Base-by-base conservation (phyloP, 2,888 invertebrate species). In the Macropis europaea region DNA sequence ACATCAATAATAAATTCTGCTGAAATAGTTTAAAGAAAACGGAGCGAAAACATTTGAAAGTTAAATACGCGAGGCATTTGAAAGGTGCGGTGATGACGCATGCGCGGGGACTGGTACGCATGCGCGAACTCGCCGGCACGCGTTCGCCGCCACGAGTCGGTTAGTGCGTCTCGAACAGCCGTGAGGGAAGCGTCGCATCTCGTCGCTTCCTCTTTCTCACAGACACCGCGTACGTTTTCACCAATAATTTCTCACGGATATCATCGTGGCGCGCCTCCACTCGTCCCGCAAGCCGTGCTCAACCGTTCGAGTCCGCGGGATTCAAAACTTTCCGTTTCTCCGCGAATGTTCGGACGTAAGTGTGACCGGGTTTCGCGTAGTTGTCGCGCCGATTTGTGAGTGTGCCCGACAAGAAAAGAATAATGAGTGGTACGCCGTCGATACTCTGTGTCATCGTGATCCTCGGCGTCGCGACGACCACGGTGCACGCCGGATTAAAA, bases 401-500 rank as follows among this genome's bases (percentile, higher is more conserved):
- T 73, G 81, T 69, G 42, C 34, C 47, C 38, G 26, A 57, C 48
- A 34, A 42, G 40, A 53, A n/a, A n/a, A 57, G 38, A 62, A 66
- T 70, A 47, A 88, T 83, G 86, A 86, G 84, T 85, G 84, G 72
- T 61, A 56, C 62, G 59, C 63, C 68, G 48, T 61, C 77, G 66
- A 77, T 81, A 53, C 79, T 84, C 79, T 87, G 85, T 77, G 68
- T 71, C 50, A 47, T 86, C 73, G 69, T 87, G 79, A 79, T 81
- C 79, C 77, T 88, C 40, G 74, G 81, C 82, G 83, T 83, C 68
- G 66, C 81, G 66, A 79, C 77, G 42, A 59, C 71, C 30, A 74
- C 59, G 52, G 82, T 81, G 30, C 78, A 77, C 67, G 87, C 86
- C 47, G 85, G 84, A 62, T 85, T 89, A 60, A 91, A 91, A 77